These are phyloP conservation scores for Chlorodrepanis virens DNA, from an alignment of 2,113 vertebrate species.

Conservation along the genomic window DNA sequence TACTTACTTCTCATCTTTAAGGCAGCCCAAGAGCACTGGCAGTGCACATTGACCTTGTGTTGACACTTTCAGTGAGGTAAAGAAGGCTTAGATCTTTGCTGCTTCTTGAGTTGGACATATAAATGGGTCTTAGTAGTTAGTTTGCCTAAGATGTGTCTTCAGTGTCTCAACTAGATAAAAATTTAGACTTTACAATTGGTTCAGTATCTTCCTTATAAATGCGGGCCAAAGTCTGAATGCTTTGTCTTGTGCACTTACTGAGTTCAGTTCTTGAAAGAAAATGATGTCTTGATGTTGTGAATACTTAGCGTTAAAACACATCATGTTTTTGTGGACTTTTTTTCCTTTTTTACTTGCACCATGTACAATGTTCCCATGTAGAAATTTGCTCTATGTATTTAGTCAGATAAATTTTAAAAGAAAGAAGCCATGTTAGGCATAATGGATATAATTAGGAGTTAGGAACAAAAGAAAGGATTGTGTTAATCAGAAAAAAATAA, in stretches of 20 bases:
- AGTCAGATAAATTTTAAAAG: background rate
- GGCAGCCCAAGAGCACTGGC: background rate
- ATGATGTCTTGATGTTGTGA: background rate
- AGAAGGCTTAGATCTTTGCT: background rate
- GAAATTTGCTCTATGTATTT: background rate
- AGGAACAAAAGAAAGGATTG: background rate
- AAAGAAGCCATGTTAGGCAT: background rate
- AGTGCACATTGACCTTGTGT: background rate
- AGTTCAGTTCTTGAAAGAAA: background rate
- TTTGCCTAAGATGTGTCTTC: background rate
- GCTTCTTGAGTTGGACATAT: background rate
- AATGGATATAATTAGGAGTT: background rate
- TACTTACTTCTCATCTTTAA: background rate
- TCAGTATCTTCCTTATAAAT: background rate
- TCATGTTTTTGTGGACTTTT: accelerated
- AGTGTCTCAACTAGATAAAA: background rate
- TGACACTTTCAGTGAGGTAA: background rate
- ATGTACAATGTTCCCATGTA: background rate
- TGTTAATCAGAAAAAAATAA: background rate
- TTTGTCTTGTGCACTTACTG: background rate
- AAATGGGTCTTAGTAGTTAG: background rate
- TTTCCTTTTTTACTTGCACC: background rate
- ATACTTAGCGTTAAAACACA: background rate
- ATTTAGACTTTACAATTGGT: background rate
- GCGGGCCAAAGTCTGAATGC: background rate